Conservation (phyloP, 2,113 vertebrate species). For the Nesoenas mayeri region DNA sequence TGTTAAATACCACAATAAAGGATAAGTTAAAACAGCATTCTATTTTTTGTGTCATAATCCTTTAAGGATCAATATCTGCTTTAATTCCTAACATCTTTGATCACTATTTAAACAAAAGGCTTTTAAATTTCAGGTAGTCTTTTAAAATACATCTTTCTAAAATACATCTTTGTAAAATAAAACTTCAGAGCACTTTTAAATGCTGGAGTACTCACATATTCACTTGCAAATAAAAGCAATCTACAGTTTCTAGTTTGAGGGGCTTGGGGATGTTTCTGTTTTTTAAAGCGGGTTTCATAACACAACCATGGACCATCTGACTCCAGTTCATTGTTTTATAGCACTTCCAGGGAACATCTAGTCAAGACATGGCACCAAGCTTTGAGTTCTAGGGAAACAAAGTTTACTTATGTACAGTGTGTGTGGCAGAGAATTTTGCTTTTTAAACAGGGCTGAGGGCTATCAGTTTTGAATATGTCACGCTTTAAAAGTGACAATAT, state of each 20-base stretch:
- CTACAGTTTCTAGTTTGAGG: background rate
- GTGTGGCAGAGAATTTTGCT: background rate
- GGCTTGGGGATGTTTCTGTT: fast-evolving
- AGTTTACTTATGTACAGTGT: background rate
- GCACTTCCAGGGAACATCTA: background rate
- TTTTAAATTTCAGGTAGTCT: background rate
- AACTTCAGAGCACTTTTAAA: background rate
- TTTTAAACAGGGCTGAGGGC: background rate
- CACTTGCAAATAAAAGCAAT: background rate
- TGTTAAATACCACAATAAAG: background rate
- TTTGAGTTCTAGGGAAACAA: background rate
- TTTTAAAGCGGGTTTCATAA: background rate
- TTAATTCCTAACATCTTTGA: background rate
- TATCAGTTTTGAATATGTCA: background rate
- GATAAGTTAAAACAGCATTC: background rate
- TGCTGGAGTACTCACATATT: background rate
- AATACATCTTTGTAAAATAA: background rate
- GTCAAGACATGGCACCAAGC: background rate
- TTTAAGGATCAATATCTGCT: background rate
- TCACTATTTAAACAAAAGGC: background rate
- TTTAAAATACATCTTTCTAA: background rate
- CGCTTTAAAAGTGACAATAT: background rate
- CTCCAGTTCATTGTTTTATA: background rate
- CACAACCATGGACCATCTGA: background rate
- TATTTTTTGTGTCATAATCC: background rate